Conservation (phyloP, 1,140 invertebrate genomes). For the Papilio polytes region DNA sequence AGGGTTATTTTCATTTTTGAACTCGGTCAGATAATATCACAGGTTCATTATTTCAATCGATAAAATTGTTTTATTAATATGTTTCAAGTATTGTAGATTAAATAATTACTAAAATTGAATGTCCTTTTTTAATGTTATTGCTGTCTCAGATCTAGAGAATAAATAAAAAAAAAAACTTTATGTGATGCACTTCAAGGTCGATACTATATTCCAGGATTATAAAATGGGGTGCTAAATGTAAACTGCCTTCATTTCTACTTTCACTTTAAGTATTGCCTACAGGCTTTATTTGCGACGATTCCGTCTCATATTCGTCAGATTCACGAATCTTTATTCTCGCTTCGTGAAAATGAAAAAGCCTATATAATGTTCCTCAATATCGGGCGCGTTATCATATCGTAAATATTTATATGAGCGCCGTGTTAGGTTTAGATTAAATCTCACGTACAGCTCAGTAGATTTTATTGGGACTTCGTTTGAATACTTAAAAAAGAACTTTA, state of each 20-base stretch:
- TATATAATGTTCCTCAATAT: conserved; percentile 46
- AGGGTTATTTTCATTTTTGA: too few relatives aligned
- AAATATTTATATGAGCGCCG: conserved; percentile 52
- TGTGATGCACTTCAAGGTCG: neutral
- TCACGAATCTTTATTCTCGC: conserved; percentile 35
- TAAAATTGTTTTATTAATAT: too few relatives aligned
- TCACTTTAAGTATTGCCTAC: neutral
- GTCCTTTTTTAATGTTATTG: neutral
- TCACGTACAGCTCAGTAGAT: conserved; percentile 40
- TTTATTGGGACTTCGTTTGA: conserved; percentile 24
- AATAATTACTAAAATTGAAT: too few relatives aligned
- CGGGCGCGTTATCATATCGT: conserved; percentile 51
- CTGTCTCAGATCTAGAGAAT: neutral
- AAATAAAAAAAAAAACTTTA: too few relatives aligned
- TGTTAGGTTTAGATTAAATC: conserved; percentile 50
- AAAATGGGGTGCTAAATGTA: neutral
- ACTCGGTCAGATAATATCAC: too few relatives aligned
- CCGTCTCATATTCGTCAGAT: neutral
- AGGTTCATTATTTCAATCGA: too few relatives aligned
- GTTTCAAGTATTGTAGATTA: too few relatives aligned
- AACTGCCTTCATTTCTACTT: neutral
- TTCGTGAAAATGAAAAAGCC: conserved; percentile 34
- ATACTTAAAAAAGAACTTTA: neutral
- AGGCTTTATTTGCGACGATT: conserved; percentile 33
- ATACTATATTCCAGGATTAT: neutral